These are phyloP conservation scores for Lobophora halterata DNA, from an alignment of 2,888 invertebrate genomes.

Conservation along the genomic window DNA sequence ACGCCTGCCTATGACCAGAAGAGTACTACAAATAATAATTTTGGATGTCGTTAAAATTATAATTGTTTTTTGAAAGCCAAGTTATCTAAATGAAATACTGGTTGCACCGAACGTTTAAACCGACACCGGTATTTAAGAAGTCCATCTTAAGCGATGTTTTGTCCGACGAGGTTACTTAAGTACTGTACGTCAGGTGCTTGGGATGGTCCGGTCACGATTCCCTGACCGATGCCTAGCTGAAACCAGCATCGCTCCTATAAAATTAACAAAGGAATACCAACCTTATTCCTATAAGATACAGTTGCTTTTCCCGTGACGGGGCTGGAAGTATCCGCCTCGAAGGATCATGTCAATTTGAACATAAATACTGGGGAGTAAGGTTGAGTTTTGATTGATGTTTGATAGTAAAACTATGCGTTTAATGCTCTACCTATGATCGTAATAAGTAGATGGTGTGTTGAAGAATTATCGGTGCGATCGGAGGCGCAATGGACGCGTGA, in stretches of 20 bases:
- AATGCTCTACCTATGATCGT: conserved; percentile 77
- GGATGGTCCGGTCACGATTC: conserved; percentile 77
- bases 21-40: no score
- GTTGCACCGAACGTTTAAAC: conserved; percentile 25
- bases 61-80: neutral
- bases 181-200: conserved; percentile 74
- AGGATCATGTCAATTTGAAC: conserved; percentile 29
- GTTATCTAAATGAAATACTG: conserved; percentile 9
- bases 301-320: conserved; percentile 25
- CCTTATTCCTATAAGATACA: conserved; percentile 24
- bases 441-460: conserved; percentile 81
- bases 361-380: conserved; percentile 5
- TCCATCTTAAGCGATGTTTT: conserved; percentile 59
- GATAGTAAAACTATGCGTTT: conserved; percentile 63
- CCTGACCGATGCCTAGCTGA: conserved; percentile 75
- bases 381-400: conserved; percentile 35
- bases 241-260: conserved; percentile 42
- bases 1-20: no score
- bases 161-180: conserved; percentile 62
- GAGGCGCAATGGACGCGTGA: conserved; percentile 76
- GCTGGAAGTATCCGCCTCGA: conserved; percentile 18
- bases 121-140: conserved; percentile 51
- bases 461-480: conserved; percentile 79
- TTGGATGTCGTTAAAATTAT: neutral
- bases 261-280: conserved; percentile 33